A percentile compares a stretch with the other conserved stretches of the same genome.
Evolutionary conservation across 2,113 vertebrate genomes (phyloP).

Genomic region (Crotalus viridis): DNA sequence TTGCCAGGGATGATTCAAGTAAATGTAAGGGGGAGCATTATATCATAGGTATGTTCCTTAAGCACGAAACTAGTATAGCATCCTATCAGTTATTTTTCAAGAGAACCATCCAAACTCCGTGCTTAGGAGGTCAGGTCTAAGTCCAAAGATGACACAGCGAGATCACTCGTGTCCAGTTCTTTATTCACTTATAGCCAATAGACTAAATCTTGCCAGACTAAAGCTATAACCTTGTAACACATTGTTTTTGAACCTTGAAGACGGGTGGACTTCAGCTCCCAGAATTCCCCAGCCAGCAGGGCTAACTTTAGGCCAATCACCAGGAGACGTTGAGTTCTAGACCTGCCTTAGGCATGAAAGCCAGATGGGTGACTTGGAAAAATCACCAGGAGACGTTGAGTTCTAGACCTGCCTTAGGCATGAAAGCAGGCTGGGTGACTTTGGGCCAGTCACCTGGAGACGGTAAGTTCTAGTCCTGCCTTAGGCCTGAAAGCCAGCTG

Average conservation of each 20-base stretch:
- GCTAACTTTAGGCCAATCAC: neutral
- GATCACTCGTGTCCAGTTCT: too few relatives aligned
- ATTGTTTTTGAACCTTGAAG: neutral
- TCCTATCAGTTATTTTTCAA: neutral
- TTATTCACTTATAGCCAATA: neutral
- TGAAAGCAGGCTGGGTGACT: too few relatives aligned
- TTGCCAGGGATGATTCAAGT: neutral
- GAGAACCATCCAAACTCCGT: neutral
- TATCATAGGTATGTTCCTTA: too few relatives aligned
- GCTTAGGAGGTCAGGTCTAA: neutral
- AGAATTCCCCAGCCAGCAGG: neutral
- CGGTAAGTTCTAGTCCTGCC: fast-evolving
- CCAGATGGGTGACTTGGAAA: neutral
- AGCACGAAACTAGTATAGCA: neutral
- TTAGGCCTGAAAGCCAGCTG: too few relatives aligned
- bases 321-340: neutral
- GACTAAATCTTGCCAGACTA: neutral
- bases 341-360: too few relatives aligned
- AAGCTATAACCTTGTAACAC: neutral
- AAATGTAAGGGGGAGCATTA: too few relatives aligned
- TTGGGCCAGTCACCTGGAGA: too few relatives aligned
- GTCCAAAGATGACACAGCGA: neutral
- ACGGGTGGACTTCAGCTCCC: neutral
- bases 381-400: neutral
- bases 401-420: neutral